Conservation (phyloP, 1,140 invertebrate genomes). For the Ruditapes philippinarum region DNA sequence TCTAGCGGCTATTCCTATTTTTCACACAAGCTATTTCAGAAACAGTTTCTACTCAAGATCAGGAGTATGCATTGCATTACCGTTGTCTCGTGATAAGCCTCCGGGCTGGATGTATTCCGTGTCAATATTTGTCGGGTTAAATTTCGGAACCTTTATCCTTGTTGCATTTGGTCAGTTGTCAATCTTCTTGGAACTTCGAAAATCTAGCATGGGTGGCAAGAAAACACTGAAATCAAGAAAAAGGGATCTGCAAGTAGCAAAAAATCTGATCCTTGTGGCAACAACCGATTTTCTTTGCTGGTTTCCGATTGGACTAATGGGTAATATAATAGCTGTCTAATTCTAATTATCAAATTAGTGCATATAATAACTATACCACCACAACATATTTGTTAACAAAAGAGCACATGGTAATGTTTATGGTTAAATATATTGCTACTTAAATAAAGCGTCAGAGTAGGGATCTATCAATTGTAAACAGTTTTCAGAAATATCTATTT, state of each 20-base stretch:
- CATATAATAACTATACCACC: no score
- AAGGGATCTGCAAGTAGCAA: conserved; percentile 58
- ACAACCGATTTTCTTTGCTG: no score
- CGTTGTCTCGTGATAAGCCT: conserved; percentile 11
- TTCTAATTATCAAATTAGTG: no score
- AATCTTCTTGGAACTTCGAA: conserved; percentile 28
- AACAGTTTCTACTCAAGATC: conserved; percentile 64
- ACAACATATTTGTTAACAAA: no score
- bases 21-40: conserved; percentile 39
- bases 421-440: no score
- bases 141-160: conserved; percentile 60
- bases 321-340: no score
- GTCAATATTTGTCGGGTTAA: conserved; percentile 58
- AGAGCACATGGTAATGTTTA: no score
- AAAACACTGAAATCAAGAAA: background rate
- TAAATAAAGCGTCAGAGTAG: no score
- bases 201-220: background rate
- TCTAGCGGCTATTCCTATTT: conserved; percentile 62
- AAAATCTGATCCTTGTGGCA: conserved; percentile 56
- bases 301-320: conserved; percentile 64
- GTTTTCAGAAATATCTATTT: no score
- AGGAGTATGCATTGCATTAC: conserved; percentile 55
- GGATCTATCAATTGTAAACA: no score
- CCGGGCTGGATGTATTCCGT: conserved; percentile 63
- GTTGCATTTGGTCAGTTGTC: conserved; percentile 60